Base-by-base conservation (phyloP, 2,888 invertebrate genomes). In the Caenorhabditis macrosperma region DNA sequence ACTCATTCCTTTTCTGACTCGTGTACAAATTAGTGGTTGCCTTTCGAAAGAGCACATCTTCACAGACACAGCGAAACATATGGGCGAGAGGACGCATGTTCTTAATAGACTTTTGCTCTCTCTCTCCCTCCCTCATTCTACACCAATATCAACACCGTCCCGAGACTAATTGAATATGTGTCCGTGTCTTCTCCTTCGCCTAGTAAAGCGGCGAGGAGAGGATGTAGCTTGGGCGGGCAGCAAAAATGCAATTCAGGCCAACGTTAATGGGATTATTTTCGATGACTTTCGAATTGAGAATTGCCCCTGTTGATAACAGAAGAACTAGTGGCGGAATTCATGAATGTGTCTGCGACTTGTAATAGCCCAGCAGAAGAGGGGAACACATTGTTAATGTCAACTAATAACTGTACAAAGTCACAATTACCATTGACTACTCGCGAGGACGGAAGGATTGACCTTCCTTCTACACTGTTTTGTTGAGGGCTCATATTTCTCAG, bases 201-300 rank as follows among this genome's bases (percentile, higher is more conserved):
- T 67, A 44, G 54, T 33, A 55, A 67, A 60, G 26, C 24, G 50
- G n/a, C 10, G 35, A 33, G 9, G 64, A 38, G 41, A 26, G 41
- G 48, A 60, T 15, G 33, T 12, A 15, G 38, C 15, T 7, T 17
- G 57, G 26, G 26, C 26, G 7, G n/a, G 20, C 33, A 15, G 57
- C 57, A 68, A 60, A 50, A 48, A 60, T 59, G 48, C 38, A 74
- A 64, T 72, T 63, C 63, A 38, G 44, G 46, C 52, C 55, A 35
- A 50, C 24, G 50, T 64, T 64, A 74, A 74, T 74, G 63, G 64
- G 72, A 74, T 74, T 63, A 74, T 64, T 74, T 63, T 57, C n/a
- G 10, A 26, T 26, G 50, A 38, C 38, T 38, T 38, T 38, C 38
- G 38, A 38, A 38, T 26, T 60, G 5, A n/a, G n/a, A 17, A 28